These are phyloP conservation scores for Chymomyza costata DNA, from an alignment of 1,140 invertebrate species.

Conservation along the genomic window DNA sequence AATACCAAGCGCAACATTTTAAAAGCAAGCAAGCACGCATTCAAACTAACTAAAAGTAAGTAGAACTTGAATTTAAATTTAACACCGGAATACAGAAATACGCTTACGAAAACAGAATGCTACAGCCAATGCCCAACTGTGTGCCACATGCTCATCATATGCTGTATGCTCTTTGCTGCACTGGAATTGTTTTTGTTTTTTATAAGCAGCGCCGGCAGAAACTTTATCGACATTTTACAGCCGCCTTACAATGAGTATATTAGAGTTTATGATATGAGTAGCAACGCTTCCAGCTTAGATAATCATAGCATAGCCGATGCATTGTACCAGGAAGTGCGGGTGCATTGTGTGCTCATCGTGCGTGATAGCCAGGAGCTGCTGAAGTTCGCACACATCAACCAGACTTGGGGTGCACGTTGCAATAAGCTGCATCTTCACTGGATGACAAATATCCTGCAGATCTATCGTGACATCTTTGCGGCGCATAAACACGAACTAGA, in stretches of 20 bases:
- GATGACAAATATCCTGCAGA: slow-evolving; percentile 78
- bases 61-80: no score
- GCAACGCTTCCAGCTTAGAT: slow-evolving; percentile 23
- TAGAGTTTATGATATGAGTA: slow-evolving; percentile 6
- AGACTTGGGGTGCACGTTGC: slow-evolving; percentile 95
- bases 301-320: slow-evolving; percentile 79
- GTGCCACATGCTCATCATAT: no score
- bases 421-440: slow-evolving; percentile 92
- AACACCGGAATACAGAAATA: no score
- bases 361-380: slow-evolving; percentile 75
- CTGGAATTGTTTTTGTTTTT: slow-evolving; percentile 9
- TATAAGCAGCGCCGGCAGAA: neutral
- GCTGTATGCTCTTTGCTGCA: no score
- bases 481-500: slow-evolving; percentile 87
- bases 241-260: slow-evolving; percentile 32
- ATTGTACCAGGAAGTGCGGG: slow-evolving; percentile 87
- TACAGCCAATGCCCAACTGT: no score
- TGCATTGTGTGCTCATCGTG: slow-evolving; percentile 81
- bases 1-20: no score
- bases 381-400: slow-evolving; percentile 91
- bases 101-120: no score
- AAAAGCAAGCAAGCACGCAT: no score
- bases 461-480: slow-evolving; percentile 83
- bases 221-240: neutral
- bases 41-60: no score